Evolutionary conservation across 2,113 vertebrate species (phyloP).

Genomic region (Sinocyclocheilus anophthalmus): DNA sequence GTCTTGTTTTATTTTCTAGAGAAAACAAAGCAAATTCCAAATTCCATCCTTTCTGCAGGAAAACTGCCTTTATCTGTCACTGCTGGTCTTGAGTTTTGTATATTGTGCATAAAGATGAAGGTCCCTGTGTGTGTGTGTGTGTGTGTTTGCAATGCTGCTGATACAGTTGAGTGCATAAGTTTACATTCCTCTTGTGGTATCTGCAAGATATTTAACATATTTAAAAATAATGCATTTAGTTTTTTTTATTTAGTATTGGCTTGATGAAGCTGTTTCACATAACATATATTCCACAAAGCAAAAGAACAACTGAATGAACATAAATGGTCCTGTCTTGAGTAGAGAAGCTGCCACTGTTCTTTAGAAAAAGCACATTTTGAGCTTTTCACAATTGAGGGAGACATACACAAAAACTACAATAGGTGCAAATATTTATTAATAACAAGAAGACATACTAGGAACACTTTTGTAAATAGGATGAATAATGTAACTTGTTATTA

Average conservation of each 20-base stretch:
- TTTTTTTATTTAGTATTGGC: background rate
- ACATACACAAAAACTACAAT: background rate
- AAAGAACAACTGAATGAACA: background rate
- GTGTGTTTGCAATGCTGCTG: background rate
- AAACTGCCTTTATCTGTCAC: slow-evolving; percentile 40
- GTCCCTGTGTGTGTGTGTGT: background rate
- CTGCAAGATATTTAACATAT: slow-evolving; percentile 1
- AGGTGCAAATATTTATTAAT: background rate
- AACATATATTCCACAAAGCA: background rate
- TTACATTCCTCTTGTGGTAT: background rate
- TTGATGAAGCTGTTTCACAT: background rate
- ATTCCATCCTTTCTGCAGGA: slow-evolving; percentile 1
- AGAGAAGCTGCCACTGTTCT: background rate
- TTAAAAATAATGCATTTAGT: background rate
- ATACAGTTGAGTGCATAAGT: background rate
- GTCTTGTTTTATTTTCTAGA: slow-evolving; percentile 45
- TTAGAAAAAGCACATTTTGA: background rate
- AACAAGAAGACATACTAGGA: background rate
- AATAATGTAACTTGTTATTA: background rate
- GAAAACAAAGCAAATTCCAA: slow-evolving; percentile 40
- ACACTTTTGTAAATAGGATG: background rate
- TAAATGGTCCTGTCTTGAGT: background rate
- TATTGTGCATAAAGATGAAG: slow-evolving; percentile 14
- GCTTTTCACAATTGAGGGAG: background rate
- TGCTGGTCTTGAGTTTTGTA: slow-evolving; percentile 38